A percentile compares a stretch with the other conserved stretches of the same genome.
phyloP scores from a whole-genome alignment of 1,140 invertebrate genomes.

The Sesamia nonagrioides region DNA sequence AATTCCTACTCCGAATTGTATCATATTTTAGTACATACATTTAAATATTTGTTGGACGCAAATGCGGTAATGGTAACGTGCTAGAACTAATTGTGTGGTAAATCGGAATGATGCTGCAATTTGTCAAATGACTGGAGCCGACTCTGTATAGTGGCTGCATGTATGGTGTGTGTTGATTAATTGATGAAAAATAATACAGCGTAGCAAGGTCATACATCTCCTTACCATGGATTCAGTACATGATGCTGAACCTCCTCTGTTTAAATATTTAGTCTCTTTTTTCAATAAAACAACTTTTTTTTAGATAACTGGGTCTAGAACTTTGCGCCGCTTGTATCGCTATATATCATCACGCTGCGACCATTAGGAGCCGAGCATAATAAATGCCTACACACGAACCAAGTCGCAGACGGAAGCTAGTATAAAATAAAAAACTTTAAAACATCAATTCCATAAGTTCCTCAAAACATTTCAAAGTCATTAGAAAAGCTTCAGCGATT shows the following conservation, averaged over 20 bases:
- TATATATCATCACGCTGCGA: no score
- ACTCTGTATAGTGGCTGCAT: background rate
- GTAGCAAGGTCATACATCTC: background rate
- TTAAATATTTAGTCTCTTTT: no score
- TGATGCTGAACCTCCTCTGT: no score
- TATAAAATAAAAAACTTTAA: conserved; percentile 12
- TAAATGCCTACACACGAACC: no score
- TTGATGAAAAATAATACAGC: background rate
- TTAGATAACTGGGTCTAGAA: no score
- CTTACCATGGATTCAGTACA: no score
- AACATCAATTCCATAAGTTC: background rate
- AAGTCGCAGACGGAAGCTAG: no score
- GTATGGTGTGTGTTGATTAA: background rate
- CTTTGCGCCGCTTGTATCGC: no score
- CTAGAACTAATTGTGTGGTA: conserved; percentile 76
- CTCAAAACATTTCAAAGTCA: conserved; percentile 13
- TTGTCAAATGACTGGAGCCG: conserved; percentile 60
- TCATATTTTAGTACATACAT: conserved; percentile 32
- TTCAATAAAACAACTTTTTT: no score
- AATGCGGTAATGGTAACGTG: conserved; percentile 62
- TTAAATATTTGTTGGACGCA: conserved; percentile 65
- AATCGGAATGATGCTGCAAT: conserved; percentile 69
- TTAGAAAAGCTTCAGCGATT: conserved; percentile 19
- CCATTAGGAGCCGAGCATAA: no score
- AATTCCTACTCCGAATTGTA: background rate